A percentile compares a stretch with the other conserved stretches of the same genome.
Evolutionary conservation across 2,797 vertebrate genomes (phyloP).

Genomic region (Acestrorhynchus altus): DNA sequence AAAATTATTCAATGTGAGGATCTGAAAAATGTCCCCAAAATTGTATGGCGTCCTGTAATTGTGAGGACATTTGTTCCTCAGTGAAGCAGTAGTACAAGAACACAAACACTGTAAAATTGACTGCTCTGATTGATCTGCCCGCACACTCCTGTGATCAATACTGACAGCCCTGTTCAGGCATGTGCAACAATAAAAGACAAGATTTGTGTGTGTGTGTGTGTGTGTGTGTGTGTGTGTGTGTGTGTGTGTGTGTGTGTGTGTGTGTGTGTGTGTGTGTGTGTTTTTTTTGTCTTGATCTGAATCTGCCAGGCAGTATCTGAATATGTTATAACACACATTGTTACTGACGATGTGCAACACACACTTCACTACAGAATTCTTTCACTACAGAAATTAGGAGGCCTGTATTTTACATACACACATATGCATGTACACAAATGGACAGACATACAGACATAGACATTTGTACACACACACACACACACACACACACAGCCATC

Average conservation of each 20-base stretch:
- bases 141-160: slow-evolving; percentile 45
- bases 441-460: no score
- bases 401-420: no score
- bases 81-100: not conserved
- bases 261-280: slow-evolving; percentile 6
- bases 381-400: no score
- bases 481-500: slow-evolving; percentile 21
- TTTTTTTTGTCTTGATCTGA: slow-evolving; percentile 17
- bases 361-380: not conserved
- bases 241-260: slow-evolving; percentile 26
- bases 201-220: slow-evolving; percentile 6
- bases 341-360: slow-evolving; percentile 6
- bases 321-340: not conserved
- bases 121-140: slow-evolving; percentile 50
- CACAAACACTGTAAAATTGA: slow-evolving; percentile 38
- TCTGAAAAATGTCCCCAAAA: no score
- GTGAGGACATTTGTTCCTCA: no score
- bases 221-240: slow-evolving; percentile 17
- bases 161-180: slow-evolving; percentile 38
- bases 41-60: no score
- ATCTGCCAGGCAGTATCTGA: not conserved
- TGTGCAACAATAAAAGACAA: slow-evolving; percentile 23
- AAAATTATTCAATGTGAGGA: no score
- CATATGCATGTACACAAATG: slow-evolving; percentile 13
- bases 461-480: slow-evolving; percentile 35